These are phyloP conservation scores for Calameuta pallipes DNA, from an alignment of 2,888 invertebrate genomes.

Conservation along the genomic window DNA sequence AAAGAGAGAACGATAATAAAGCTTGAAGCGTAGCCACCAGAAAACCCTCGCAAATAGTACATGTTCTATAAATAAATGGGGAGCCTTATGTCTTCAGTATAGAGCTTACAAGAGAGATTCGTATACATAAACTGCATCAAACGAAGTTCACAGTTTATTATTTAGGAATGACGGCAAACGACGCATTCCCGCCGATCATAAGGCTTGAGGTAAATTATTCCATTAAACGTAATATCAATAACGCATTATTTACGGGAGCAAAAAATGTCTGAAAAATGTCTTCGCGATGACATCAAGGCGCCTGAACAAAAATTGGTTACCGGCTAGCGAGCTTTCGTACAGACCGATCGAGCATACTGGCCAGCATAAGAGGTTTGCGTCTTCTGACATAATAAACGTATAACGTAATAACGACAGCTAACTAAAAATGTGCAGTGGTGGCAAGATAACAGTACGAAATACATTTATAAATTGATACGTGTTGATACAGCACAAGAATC, in stretches of 20 bases:
- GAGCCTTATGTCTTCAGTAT: constrained; percentile 50
- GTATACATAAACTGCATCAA: constrained; percentile 48
- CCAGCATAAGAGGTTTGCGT: neutral
- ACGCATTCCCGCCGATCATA: constrained; percentile 54
- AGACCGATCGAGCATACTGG: neutral
- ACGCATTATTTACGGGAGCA: neutral
- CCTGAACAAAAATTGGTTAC: neutral
- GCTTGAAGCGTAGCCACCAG: neutral
- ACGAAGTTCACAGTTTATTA: constrained; percentile 49
- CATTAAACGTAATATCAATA: constrained; percentile 8
- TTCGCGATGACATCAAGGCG: neutral
- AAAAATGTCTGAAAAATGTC: neutral
- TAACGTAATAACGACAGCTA: neutral
- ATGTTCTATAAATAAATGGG: constrained; percentile 53
- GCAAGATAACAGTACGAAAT: neutral
- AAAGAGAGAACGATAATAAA: neutral
- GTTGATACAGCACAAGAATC: neutral
- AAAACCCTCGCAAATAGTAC: constrained; percentile 13
- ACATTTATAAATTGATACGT: neutral
- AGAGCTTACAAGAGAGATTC: constrained; percentile 38
- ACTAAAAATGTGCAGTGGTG: neutral
- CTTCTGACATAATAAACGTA: neutral
- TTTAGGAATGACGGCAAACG: constrained; percentile 55
- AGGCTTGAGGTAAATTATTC: constrained; percentile 44
- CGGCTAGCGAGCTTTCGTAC: neutral